Base-by-base conservation (phyloP, 2,113 vertebrate species). In the Plecotus auritus region DNA sequence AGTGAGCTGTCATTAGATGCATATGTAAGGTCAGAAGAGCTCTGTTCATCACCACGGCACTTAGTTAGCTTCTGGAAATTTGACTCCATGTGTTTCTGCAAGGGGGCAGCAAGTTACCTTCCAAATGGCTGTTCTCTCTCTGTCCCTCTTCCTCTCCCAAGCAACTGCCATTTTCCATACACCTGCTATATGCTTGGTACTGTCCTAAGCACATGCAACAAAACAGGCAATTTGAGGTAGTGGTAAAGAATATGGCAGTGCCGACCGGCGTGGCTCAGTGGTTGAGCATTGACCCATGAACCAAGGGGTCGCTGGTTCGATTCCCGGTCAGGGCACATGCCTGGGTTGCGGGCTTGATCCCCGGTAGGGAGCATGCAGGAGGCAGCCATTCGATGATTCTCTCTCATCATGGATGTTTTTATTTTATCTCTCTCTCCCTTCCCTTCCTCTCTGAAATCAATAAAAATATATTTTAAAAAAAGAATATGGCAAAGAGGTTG, bases 1-100 rank as follows among this genome's bases (percentile, higher is more conserved):
- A 96, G 67, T 51, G 77, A 95, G 88, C 96, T 97, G 95, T 95
- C 96, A 90, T 93, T 88, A 90, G 85, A 90, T 28, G 82, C 54
- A 51, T 83, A 42, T 14, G 54, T 47, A 74, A 74, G 92, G 95
- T 92, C 97, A 97, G 78, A 94, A 91, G 54, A 93, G 70, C 85
- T 49, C 4, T 7, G 51, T 94, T 95, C 9, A 26, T 94, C 1
- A 0, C 78, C 66, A 59, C 87, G 72, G 77, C 66, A 89, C 85
- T 89, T 77, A 40, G 51, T 67, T 94, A 93, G 77, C 85, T 85
- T 78, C 82, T 30, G 42, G 96, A 95, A 87, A 94, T 80, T 42
- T 89, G 80, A 54, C 66, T 96, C 42, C 66, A 26, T 26, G 35
- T 49, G 47, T 90, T 92, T 91, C 84, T 96, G 66, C 84, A 93